Percentiles rank a stretch among this genome's conserved stretches.
These are phyloP conservation scores for Cydia fagiglandana DNA, from an alignment of 1,140 invertebrate genomes.

Conservation along the genomic window DNA sequence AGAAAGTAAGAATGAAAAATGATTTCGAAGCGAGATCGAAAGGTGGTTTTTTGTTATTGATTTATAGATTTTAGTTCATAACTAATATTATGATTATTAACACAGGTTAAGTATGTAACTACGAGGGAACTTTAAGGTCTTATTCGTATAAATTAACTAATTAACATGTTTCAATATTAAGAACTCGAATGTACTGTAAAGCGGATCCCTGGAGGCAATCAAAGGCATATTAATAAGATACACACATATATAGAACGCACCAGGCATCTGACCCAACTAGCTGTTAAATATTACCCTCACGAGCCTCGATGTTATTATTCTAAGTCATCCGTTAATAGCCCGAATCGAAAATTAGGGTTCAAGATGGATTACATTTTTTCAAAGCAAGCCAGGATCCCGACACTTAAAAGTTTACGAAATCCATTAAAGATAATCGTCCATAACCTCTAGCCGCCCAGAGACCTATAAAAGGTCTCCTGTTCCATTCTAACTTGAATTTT, in stretches of 20 bases:
- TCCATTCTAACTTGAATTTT: no score
- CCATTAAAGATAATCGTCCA: slow-evolving; percentile 73
- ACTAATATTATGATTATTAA: not conserved
- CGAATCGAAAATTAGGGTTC: slow-evolving; percentile 53
- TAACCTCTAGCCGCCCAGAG: no score
- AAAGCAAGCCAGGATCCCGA: slow-evolving; percentile 52
- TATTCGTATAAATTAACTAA: not conserved
- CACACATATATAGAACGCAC: not conserved
- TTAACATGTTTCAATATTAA: not conserved
- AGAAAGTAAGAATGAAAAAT: slow-evolving; percentile 42
- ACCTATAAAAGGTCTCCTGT: no score
- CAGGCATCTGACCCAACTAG: slow-evolving; percentile 5
- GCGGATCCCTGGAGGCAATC: slow-evolving; percentile 3
- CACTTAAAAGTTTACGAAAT: slow-evolving; percentile 66
- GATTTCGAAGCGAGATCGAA: slow-evolving; percentile 34
- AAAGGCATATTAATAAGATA: not conserved
- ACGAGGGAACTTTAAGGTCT: not conserved
- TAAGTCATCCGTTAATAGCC: slow-evolving; percentile 49
- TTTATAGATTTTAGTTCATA: not conserved
- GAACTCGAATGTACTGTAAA: not conserved
- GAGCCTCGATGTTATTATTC: slow-evolving; percentile 41
- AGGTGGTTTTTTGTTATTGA: slow-evolving; percentile 20
- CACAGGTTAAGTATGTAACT: not conserved
- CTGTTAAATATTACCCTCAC: slow-evolving; percentile 40
- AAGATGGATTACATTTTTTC: slow-evolving; percentile 50